phyloP scores from a whole-genome alignment of 2,888 invertebrate species.

The Scaptomyza cyrtandrae region DNA sequence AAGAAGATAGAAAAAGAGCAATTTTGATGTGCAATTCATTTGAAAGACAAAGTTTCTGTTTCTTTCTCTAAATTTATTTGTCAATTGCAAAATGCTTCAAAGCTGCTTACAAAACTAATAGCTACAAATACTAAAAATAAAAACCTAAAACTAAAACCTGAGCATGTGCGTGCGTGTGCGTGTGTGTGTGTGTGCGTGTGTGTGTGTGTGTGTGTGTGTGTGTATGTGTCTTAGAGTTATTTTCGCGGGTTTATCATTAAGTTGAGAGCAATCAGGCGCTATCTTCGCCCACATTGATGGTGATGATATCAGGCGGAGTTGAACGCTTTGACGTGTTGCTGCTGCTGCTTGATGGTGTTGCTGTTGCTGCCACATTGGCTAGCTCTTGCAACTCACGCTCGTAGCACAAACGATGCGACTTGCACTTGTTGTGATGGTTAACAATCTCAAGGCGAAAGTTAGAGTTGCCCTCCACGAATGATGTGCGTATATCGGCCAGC shows the following conservation, averaged over 20 bases:
- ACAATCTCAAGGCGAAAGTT: conserved; percentile 92
- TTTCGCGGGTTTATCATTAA: conserved; percentile 12
- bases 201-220: conserved; percentile 19
- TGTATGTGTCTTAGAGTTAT: conserved; percentile 25
- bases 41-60: neutral
- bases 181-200: too few species aligned
- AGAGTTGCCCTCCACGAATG: conserved; percentile 91
- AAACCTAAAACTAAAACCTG: conserved; percentile 66
- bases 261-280: conserved; percentile 40
- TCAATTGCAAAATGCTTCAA: conserved; percentile 70
- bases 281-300: conserved; percentile 82
- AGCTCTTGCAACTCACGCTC: conserved; percentile 85
- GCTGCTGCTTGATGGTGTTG: conserved; percentile 6
- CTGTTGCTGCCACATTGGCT: conserved; percentile 9
- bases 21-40: conserved; percentile 23
- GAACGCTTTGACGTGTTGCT: conserved; percentile 23
- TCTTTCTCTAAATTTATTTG: conserved; percentile 6
- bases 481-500: conserved; percentile 90
- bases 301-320: conserved; percentile 74
- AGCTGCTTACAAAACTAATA: conserved; percentile 48
- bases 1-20: conserved; percentile 5
- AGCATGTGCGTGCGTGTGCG: conserved; percentile 51
- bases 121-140: conserved; percentile 30
- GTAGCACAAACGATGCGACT: conserved; percentile 89
- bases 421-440: conserved; percentile 92